Conservation (phyloP, 2,113 vertebrate genomes). For the Notarius lentiginosus region DNA sequence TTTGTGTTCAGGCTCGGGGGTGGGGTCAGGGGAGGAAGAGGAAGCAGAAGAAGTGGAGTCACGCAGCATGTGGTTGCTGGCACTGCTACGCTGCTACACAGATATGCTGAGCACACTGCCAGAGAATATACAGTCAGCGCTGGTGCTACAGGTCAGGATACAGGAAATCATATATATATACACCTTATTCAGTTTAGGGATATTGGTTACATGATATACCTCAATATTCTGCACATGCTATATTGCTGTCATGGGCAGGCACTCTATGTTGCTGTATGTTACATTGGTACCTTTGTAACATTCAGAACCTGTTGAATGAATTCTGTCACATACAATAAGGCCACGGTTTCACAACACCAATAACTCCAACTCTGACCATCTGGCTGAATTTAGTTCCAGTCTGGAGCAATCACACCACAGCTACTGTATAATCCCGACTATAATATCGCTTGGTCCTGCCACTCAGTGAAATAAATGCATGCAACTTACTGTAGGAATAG, state of each 20-base stretch:
- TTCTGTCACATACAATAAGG: neutral
- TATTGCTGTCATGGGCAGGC: neutral
- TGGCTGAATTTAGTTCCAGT: too few species aligned
- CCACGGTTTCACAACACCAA: too few species aligned
- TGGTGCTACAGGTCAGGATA: conserved; percentile 87
- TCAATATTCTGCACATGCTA: neutral
- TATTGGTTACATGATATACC: neutral
- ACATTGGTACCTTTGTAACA: neutral
- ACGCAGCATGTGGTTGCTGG: conserved; percentile 87
- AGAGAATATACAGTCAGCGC: conserved; percentile 85
- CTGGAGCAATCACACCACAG: too few species aligned
- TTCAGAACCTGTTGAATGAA: neutral
- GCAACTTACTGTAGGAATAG: too few species aligned
- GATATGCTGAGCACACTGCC: conserved; percentile 91
- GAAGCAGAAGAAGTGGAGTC: conserved; percentile 84
- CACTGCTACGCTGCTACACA: conserved; percentile 92
- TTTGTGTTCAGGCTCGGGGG: conserved; percentile 77
- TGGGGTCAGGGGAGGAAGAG: conserved; percentile 83
- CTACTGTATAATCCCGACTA: too few species aligned
- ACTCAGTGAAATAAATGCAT: too few species aligned
- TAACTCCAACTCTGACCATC: too few species aligned
- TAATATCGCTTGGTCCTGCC: too few species aligned
- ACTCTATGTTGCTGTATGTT: neutral
- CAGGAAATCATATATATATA: neutral
- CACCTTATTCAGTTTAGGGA: neutral